Conservation (phyloP, 2,113 vertebrate genomes). For the Phaethornis superciliosus region DNA sequence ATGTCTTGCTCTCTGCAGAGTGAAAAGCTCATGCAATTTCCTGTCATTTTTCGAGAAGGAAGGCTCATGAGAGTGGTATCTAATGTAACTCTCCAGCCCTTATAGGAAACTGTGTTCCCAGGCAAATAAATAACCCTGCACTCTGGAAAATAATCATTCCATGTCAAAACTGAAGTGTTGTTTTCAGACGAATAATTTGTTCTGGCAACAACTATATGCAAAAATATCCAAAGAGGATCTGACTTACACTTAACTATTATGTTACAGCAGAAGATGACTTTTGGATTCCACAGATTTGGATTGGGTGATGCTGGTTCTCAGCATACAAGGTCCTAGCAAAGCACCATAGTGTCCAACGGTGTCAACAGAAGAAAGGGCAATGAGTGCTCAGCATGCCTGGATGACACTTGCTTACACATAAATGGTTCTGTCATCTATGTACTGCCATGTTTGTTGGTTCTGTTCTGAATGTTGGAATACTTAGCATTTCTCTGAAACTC, state of each 20-base stretch:
- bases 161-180: not conserved
- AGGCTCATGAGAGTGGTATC: not conserved
- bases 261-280: not conserved
- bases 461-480: not conserved
- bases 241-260: not conserved
- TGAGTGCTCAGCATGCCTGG: not conserved
- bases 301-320: not conserved
- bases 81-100: not conserved
- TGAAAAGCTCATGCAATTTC: not conserved
- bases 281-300: not conserved
- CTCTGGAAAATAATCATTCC: not conserved
- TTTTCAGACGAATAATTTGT: not conserved
- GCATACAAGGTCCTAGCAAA: not conserved
- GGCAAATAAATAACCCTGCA: not conserved
- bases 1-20: not conserved
- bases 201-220: not conserved
- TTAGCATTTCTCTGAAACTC: not conserved
- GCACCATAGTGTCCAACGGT: not conserved
- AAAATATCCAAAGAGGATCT: not conserved
- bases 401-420: not conserved
- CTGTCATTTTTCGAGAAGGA: not conserved
- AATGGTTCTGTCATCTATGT: not conserved
- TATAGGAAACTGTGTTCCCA: not conserved
- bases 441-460: not conserved
- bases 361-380: not conserved